phyloP scores from a whole-genome alignment of 2,797 vertebrate species.

The Nyctalus aviator region DNA sequence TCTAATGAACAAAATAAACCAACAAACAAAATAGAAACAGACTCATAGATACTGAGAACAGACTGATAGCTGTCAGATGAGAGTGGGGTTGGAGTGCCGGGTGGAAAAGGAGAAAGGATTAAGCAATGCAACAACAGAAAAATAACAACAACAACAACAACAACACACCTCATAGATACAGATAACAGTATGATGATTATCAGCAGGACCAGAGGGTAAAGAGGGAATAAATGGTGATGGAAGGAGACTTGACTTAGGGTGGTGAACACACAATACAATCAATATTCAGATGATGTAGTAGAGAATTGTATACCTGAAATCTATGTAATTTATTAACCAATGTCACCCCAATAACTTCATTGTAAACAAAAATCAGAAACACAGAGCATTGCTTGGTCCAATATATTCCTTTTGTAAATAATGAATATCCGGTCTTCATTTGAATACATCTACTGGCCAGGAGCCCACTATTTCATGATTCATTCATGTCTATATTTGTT shows the following conservation, averaged over 20 bases:
- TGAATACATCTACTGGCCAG: neutral
- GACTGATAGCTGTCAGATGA: neutral
- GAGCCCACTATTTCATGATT: neutral
- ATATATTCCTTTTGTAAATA: neutral
- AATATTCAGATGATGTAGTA: neutral
- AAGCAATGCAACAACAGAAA: neutral
- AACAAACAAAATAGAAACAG: neutral
- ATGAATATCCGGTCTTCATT: neutral
- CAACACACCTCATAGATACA: neutral
- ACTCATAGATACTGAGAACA: neutral
- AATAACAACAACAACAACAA: neutral
- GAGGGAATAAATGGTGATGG: neutral
- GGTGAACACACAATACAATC: neutral
- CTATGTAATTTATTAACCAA: neutral
- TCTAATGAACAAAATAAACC: neutral
- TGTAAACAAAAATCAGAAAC: neutral
- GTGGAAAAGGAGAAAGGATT: neutral
- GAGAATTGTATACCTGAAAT: neutral
- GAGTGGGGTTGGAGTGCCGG: neutral
- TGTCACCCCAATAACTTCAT: neutral
- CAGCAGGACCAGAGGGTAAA: neutral
- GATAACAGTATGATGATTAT: neutral
- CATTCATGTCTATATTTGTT: neutral
- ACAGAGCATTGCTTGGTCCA: neutral
- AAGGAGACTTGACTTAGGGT: neutral